Evolutionary conservation across 2,888 invertebrate species (phyloP), one percentile per base, ranked within the genome.

Genomic region (Smittia sp.): DNA sequence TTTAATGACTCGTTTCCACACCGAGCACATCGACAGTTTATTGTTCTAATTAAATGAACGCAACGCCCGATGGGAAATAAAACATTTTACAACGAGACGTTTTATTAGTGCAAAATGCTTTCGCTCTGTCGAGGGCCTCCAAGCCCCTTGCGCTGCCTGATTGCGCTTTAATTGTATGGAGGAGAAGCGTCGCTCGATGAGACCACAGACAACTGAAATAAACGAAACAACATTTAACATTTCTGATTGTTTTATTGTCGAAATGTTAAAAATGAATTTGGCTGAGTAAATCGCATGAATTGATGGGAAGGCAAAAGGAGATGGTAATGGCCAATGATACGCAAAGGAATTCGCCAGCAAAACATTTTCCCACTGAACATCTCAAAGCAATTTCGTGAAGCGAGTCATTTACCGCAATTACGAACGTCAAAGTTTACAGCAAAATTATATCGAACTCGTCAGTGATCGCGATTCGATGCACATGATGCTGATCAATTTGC

Each of bases 101-200:
- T 24, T 27, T 27, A n/a, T 13, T 11, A 65, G 65, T 15, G 46
- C 46, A 46, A 46, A 25, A 65, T 65, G 9, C 13, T 24, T 25
- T 27, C 27, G 15, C 24, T n/a, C 25, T 25, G 1, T 25, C 7
- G 22, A 18, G 9, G 58, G 9, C 22, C 20, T 58, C 18, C 9
- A 22, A 20, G 25, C 38, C 41, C 15, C 32, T 20, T 38, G 18
- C 25, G 54, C 69, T 69, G 27, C 62, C 25, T 72, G 72, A 72
- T 72, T 62, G 72, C 72, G 72, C 72, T 72, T 72, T 72, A 72
- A 72, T 72, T 72, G 39, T 39, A 39, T 38, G 13, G 6, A 20
- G 25, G 46, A n/a, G 18, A 24, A 18, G 13, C 41, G 20, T 41
- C 22, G 15, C 24, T 15, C 11, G 24, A 67, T 41, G 54, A 54